Evolutionary conservation across 2,888 invertebrate species (phyloP).

Genomic region (Clivina fossor): DNA sequence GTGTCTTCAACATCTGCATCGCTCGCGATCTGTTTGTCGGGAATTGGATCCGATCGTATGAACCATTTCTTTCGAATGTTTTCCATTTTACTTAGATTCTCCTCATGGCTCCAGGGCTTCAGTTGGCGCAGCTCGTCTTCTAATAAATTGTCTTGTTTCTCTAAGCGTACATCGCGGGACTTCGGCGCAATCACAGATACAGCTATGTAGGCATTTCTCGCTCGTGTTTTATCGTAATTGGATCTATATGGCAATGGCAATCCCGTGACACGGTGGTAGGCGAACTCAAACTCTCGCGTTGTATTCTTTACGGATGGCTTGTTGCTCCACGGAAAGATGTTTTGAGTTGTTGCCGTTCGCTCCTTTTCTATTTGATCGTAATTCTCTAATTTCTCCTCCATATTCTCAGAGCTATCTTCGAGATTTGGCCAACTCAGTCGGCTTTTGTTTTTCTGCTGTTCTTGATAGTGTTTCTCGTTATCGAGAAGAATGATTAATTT

Average conservation of each 20-base stretch:
- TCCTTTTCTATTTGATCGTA: constrained; percentile 20
- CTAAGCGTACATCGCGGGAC: constrained; percentile 40
- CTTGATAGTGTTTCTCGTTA: constrained; percentile 14
- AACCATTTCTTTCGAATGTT: constrained; percentile 48
- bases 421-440: constrained; percentile 43
- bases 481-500: constrained; percentile 27
- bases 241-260: constrained; percentile 44
- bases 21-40: constrained; percentile 1
- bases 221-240: constrained; percentile 48
- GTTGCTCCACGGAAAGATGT: constrained; percentile 47
- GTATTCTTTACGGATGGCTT: background rate
- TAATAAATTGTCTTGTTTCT: constrained; percentile 46
- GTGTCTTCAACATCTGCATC: background rate
- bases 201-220: constrained; percentile 51
- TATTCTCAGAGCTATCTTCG: constrained; percentile 28
- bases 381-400: constrained; percentile 20
- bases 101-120: constrained; percentile 51
- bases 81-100: constrained; percentile 49
- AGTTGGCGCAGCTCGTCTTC: constrained; percentile 51
- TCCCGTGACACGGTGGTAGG: constrained; percentile 53
- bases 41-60: constrained; percentile 36
- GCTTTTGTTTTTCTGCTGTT: constrained; percentile 26
- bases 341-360: constrained; percentile 35
- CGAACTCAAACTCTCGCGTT: constrained; percentile 42
- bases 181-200: constrained; percentile 53